phyloP scores from a whole-genome alignment of 1,140 invertebrate species.

The Phocides pigmalion region DNA sequence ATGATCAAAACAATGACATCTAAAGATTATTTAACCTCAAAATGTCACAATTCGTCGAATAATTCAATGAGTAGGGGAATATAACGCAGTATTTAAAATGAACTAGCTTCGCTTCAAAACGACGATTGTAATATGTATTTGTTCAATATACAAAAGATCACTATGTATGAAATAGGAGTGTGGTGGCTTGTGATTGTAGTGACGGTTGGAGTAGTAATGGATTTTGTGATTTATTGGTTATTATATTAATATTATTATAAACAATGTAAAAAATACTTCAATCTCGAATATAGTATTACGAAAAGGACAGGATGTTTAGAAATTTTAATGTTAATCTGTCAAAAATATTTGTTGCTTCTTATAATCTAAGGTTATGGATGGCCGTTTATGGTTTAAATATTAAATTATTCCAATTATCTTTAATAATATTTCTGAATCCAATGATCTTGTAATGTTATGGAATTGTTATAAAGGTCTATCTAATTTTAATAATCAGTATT shows the following conservation, averaged over 20 bases:
- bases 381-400: conserved; percentile 8
- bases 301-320: neutral
- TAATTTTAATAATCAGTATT: conserved; percentile 6
- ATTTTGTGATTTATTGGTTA: conserved; percentile 30
- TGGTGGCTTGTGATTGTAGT: conserved; percentile 76
- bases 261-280: conserved; percentile 26
- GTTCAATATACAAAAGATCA: conserved; percentile 55
- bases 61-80: conserved; percentile 46
- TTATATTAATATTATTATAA: conserved; percentile 32
- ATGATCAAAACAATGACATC: conserved; percentile 1
- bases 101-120: conserved; percentile 60
- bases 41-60: conserved; percentile 48
- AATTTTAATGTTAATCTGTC: neutral
- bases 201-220: conserved; percentile 33
- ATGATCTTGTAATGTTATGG: neutral
- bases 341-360: conserved; percentile 22
- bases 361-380: conserved; percentile 15
- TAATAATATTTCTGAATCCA: conserved; percentile 4
- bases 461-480: conserved; percentile 9
- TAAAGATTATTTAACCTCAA: conserved; percentile 15
- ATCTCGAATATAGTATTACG: conserved; percentile 23
- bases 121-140: conserved; percentile 60
- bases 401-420: conserved; percentile 18
- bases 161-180: conserved; percentile 69
- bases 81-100: conserved; percentile 52